Base-by-base conservation (phyloP, 2,888 invertebrate species). In the Caenorhabditis sulstoni region DNA sequence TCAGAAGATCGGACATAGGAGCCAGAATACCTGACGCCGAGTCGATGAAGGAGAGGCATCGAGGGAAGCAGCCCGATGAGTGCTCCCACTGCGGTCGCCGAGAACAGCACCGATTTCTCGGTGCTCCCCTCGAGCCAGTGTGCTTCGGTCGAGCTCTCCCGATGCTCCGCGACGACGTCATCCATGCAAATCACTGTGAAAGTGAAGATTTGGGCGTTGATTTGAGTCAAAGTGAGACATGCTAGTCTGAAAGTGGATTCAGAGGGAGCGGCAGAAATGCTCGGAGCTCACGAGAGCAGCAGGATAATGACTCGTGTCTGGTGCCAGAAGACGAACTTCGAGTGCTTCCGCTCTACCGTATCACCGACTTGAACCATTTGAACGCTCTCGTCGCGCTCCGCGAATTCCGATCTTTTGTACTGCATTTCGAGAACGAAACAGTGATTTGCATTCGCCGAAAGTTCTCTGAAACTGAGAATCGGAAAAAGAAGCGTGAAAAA, bases 101-200 rank as follows among this genome's bases (percentile, higher is more conserved):
- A 61, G 20, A 79, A 79, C 29, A 79, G 39, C 8, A 73, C 23
- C 0, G 73, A 73, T n/a, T 67, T 68, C 23, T 73, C 73, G 0
- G 53, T 57, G 22, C 14, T 67, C 18, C 45, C 53, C 45, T 79
- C 79, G 18, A 79, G 57, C 79, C 79, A 79, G 45, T 79, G 79
- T 5, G 52, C 68, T 3, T 62, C 68, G 68, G 16, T 35, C 53
- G 47, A 11, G 7, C 12, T 14, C 29, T 29, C 4, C 3, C 29
- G 29, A 29, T 29, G 58, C n/a, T 66, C 74, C 16, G 16, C 57
- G 16, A 52, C 55, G 5, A 76, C 16, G 23, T 76, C 76, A 41
- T 76, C 62, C 76, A 76, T 76, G 35, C 76, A 76, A n/a, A 76
- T 76, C 23, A 76, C 76, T 52, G 77, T 77, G 53, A 77, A 77